Evolutionary conservation across 2,797 vertebrate genomes (phyloP).

Genomic region (Eospalax fontanierii): DNA sequence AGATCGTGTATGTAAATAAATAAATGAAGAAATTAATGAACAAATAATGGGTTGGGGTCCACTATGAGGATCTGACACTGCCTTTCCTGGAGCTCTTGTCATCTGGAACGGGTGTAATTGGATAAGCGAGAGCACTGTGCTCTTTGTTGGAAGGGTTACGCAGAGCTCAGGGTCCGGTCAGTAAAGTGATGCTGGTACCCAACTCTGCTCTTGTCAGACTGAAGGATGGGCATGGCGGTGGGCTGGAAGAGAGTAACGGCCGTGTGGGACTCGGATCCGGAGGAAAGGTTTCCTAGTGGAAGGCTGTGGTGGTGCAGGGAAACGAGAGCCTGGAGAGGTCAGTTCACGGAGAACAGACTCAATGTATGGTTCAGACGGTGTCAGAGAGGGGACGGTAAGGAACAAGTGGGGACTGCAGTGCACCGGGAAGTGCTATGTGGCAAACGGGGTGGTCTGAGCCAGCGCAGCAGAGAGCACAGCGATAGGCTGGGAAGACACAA

Average conservation of each 20-base stretch:
- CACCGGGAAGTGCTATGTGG: background rate
- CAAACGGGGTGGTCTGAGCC: background rate
- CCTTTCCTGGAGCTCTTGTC: background rate
- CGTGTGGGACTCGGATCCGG: background rate
- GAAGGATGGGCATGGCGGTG: background rate
- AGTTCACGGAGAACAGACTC: constrained; percentile 12
- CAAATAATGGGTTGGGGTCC: background rate
- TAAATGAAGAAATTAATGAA: background rate
- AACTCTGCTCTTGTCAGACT: background rate
- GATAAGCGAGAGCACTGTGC: background rate
- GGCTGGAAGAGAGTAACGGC: background rate
- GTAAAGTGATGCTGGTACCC: background rate
- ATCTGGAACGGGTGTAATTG: background rate
- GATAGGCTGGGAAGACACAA: background rate
- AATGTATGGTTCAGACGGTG: background rate
- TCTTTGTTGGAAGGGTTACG: background rate
- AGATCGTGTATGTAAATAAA: background rate
- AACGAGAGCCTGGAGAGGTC: background rate
- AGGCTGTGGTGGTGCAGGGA: background rate
- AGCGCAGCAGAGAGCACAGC: background rate
- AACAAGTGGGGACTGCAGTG: background rate
- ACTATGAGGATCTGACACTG: background rate
- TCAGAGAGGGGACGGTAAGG: background rate
- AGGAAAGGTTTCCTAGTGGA: background rate
- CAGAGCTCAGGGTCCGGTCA: background rate